These are phyloP conservation scores for Nymphalis polychloros DNA, from an alignment of 2,888 invertebrate species.

Conservation along the genomic window DNA sequence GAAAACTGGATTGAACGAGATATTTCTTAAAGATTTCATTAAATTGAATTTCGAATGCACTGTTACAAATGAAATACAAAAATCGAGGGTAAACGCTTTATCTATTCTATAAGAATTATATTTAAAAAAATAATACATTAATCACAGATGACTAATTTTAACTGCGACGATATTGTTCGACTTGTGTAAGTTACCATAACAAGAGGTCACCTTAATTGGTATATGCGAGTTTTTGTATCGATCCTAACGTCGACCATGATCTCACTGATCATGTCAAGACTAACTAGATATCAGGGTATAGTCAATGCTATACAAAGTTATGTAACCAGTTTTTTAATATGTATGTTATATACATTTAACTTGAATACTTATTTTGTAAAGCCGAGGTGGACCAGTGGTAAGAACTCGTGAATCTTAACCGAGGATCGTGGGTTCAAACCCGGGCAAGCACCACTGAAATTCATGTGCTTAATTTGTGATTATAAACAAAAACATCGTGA, in stretches of 20 bases:
- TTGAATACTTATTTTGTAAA: no score
- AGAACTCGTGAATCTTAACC: no score
- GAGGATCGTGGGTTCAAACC: no score
- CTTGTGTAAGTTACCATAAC: conserved; percentile 29
- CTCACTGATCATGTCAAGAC: conserved; percentile 25
- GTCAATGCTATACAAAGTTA: conserved; percentile 17
- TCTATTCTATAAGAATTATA: not conserved
- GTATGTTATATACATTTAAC: not conserved
- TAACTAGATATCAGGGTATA: conserved; percentile 7
- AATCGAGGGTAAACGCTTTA: no score
- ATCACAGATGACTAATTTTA: conserved; percentile 22
- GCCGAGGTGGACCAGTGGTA: no score
- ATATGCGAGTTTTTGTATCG: conserved; percentile 28
- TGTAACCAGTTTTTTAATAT: not conserved
- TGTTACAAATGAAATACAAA: not conserved
- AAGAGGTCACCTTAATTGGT: conserved; percentile 28
- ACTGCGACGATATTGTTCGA: conserved; percentile 18
- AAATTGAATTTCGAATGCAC: not conserved
- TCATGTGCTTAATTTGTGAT: no score
- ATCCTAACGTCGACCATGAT: conserved; percentile 31
- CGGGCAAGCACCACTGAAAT: no score
- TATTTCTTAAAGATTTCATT: not conserved
- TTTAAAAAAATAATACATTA: not conserved
- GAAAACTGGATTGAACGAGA: conserved; percentile 1
- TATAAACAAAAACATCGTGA: no score